Evolutionary conservation across 2,113 vertebrate species (phyloP).

Genomic region (Zingel zingel): DNA sequence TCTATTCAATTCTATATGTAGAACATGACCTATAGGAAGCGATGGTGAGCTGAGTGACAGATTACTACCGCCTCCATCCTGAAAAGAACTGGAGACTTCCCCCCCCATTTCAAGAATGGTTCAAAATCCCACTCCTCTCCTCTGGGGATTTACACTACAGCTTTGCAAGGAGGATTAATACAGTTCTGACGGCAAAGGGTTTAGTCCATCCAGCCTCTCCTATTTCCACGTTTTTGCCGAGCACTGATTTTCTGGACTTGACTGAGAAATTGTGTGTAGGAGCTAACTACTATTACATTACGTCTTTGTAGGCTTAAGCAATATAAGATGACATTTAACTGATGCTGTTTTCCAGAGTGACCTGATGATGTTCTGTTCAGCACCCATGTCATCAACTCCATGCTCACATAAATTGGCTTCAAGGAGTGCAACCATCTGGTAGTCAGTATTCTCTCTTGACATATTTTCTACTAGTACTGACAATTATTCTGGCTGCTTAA

Average conservation of each 20-base stretch:
- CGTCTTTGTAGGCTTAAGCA: not conserved
- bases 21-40: too few species aligned
- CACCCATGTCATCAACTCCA: conserved; percentile 5
- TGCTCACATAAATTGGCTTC: conserved; percentile 30
- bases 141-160: conserved; percentile 15
- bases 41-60: not conserved
- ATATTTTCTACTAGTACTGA: conserved; percentile 19
- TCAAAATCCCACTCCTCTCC: conserved; percentile 9
- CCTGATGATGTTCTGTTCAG: not conserved
- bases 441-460: conserved; percentile 23
- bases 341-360: conserved; percentile 13
- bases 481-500: conserved; percentile 11
- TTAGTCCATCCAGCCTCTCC: not conserved
- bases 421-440: conserved; percentile 55
- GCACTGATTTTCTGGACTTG: conserved; percentile 20
- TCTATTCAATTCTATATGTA: not conserved
- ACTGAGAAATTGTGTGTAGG: not conserved
- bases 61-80: not conserved
- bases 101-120: not conserved
- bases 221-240: conserved; percentile 11
- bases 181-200: not conserved
- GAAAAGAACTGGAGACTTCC: not conserved
- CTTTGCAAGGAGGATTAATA: conserved; percentile 39
- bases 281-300: not conserved
- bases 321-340: not conserved